A percentile compares a stretch with the other conserved stretches of the same genome.
phyloP scores from a whole-genome alignment of 2,888 invertebrate genomes.

The Acutogordius australiensis region DNA sequence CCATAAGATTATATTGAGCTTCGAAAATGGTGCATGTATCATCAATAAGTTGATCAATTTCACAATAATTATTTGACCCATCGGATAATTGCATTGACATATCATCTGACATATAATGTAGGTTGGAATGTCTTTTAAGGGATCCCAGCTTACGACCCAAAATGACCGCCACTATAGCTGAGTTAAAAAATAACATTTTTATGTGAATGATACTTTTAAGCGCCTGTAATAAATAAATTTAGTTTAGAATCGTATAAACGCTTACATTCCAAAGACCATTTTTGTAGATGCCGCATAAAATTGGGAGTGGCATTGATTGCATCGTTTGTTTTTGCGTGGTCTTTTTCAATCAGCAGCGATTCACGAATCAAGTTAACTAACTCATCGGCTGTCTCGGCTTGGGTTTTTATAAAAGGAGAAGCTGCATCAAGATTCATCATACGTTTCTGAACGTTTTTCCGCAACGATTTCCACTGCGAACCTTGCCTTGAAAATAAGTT shows the following conservation, averaged over 20 bases:
- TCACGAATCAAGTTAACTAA: background rate
- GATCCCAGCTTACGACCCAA: background rate
- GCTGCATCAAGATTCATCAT: background rate
- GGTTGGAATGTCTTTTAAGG: background rate
- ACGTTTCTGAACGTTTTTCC: background rate
- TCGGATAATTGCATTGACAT: no score
- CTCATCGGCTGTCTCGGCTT: background rate
- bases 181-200: no score
- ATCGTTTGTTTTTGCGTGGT: background rate
- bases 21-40: slow-evolving; percentile 6
- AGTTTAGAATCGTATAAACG: no score
- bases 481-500: no score
- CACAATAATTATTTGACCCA: background rate
- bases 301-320: background rate
- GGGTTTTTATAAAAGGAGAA: background rate
- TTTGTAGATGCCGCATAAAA: background rate
- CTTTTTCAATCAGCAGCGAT: no score
- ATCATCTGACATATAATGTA: no score
- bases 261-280: slow-evolving; percentile 3
- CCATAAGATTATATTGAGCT: background rate
- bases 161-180: background rate
- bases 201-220: no score
- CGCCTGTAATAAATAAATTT: no score
- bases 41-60: background rate
- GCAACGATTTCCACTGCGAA: background rate